These are phyloP conservation scores for Galbula dea DNA, from an alignment of 2,113 vertebrate species.

Conservation along the genomic window DNA sequence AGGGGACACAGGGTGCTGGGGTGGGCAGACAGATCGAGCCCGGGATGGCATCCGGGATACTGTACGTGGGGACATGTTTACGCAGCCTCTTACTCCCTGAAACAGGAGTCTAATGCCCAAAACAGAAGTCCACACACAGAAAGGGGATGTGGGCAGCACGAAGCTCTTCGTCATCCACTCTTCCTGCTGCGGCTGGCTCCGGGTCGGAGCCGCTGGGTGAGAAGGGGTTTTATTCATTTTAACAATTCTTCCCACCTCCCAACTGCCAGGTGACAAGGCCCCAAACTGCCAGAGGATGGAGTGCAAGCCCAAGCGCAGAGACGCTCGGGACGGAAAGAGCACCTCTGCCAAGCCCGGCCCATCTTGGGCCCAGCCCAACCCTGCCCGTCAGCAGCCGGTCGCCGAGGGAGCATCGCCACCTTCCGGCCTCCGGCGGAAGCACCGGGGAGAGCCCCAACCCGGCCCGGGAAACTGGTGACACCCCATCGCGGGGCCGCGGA, in stretches of 20 bases:
- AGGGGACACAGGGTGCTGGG: not conserved
- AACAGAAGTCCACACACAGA: not conserved
- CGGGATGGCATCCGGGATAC: too few relatives aligned
- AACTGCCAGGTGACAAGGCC: not conserved
- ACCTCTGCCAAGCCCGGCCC: not conserved
- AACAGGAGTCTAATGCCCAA: not conserved
- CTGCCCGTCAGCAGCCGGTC: not conserved
- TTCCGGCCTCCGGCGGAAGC: not conserved
- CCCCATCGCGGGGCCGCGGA: too few relatives aligned
- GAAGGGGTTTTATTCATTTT: not conserved
- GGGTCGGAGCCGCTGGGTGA: not conserved
- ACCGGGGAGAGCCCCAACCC: not conserved
- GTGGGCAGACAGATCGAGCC: too few relatives aligned
- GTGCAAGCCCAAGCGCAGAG: not conserved
- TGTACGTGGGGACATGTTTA: not conserved
- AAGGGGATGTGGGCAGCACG: accelerated
- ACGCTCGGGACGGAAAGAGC: not conserved
- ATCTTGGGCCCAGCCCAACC: too few relatives aligned
- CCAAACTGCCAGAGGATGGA: accelerated
- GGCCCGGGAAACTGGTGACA: too few relatives aligned
- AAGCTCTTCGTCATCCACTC: not conserved
- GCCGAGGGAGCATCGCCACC: not conserved
- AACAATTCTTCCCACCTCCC: not conserved
- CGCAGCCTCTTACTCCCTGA: not conserved
- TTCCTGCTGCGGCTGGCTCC: not conserved